Evolutionary conservation across 2,797 vertebrate species (phyloP), one percentile per base, ranked within the genome.

Genomic region (Echiichthys vipera): DNA sequence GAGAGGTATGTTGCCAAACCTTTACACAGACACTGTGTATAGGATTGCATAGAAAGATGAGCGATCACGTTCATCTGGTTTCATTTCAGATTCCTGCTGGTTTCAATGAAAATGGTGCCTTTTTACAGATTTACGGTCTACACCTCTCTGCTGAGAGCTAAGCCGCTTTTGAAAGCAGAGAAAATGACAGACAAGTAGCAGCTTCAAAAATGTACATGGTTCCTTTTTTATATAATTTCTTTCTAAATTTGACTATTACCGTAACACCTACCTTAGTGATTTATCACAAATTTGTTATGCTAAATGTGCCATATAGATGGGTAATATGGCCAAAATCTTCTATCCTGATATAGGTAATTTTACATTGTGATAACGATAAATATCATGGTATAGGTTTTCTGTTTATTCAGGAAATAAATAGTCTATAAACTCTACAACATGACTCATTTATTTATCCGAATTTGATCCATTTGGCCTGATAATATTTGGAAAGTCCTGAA

Each of bases 111-210:
- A 77, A 32, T 12, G 2, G 40, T 37, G 45, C 37, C 45, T 49
- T 65, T 54, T 79, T 71, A 24, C 42, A 74, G 37, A 69, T 77
- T 56, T 65, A 39, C 18, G 0, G 29, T 74, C 79, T 69, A 18
- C 75, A 51, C 66, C 43, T 78, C 25, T 86, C 65, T 66, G 66
- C 56, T 29, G 22, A 30, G 50, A 76, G 37, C 58, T 75, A 85
- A 88, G 83, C 83, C 53, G 72, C 83, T 87, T 84, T 78, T 53
- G 34, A 70, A 62, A 58, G 72, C 54, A 50, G 56, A n/a, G 80
- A 61, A 62, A 82, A 75, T 29, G 29, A 74, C 55, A 62, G 59
- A 78, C 56, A 85, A 78, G 74, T 43, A 37, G 30, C 61, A 84
- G 74, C 54, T 76, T 45, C n/a, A 10, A 54, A 51, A 81, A 68